Evolutionary conservation across 2,888 invertebrate genomes (phyloP).

Genomic region (Pyrochroa serraticornis): DNA sequence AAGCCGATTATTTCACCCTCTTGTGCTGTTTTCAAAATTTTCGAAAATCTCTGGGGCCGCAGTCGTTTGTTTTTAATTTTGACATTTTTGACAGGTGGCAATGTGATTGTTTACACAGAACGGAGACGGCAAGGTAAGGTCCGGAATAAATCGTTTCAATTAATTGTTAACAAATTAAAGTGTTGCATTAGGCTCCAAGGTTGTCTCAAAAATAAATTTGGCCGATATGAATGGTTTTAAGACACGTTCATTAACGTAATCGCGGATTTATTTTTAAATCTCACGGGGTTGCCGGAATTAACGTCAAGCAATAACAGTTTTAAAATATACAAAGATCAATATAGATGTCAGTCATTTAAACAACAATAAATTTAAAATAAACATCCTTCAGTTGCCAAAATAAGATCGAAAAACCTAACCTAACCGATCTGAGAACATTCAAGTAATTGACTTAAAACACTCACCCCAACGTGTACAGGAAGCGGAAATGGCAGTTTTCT

Average conservation of each 20-base stretch:
- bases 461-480: neutral
- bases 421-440: slow-evolving; percentile 2
- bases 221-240: slow-evolving; percentile 11
- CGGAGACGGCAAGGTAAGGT: too few relatives aligned
- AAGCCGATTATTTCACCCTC: too few relatives aligned
- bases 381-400: slow-evolving; percentile 37
- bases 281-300: slow-evolving; percentile 3
- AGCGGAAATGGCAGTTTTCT: neutral
- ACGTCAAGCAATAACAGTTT: slow-evolving; percentile 9
- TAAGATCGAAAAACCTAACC: slow-evolving; percentile 23
- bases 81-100: too few relatives aligned
- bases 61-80: too few relatives aligned
- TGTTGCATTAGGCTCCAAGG: neutral
- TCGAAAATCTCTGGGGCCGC: too few relatives aligned
- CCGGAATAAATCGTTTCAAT: too few relatives aligned
- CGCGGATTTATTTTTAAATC: slow-evolving; percentile 16
- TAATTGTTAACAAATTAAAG: too few relatives aligned
- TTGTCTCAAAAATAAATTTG: slow-evolving; percentile 5
- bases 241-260: slow-evolving; percentile 16
- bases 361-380: slow-evolving; percentile 39
- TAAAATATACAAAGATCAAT: slow-evolving; percentile 28
- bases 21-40: too few relatives aligned
- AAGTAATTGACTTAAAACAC: slow-evolving; percentile 3
- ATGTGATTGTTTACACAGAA: too few relatives aligned
- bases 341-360: slow-evolving; percentile 23